phyloP scores from a whole-genome alignment of 2,888 invertebrate genomes.

The Cataglyphis albicans region DNA sequence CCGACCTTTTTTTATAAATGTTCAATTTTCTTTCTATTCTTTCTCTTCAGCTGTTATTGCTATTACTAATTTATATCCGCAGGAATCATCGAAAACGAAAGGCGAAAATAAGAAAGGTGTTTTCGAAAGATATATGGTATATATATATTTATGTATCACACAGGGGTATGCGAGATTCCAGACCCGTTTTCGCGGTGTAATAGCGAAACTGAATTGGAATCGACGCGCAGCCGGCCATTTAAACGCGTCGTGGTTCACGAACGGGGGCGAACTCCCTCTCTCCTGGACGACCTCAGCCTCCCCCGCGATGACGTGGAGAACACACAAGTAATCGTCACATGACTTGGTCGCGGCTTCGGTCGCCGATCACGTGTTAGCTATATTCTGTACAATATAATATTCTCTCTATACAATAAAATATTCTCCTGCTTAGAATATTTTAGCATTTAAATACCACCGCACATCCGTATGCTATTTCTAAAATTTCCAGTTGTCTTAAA shows the following conservation, averaged over 20 bases:
- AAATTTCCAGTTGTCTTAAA: neutral
- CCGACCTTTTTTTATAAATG: too few species aligned
- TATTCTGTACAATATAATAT: neutral
- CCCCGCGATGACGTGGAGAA: conserved; percentile 63
- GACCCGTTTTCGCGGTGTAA: conserved; percentile 66
- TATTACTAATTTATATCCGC: neutral
- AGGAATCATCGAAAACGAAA: neutral
- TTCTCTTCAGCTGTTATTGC: neutral
- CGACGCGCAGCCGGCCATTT: conserved; percentile 76
- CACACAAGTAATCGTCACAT: conserved; percentile 39
- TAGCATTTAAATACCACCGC: conserved; percentile 4
- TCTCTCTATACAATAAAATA: neutral
- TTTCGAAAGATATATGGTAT: neutral
- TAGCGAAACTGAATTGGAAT: conserved; percentile 76
- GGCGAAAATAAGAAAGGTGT: neutral
- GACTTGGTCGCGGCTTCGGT: conserved; percentile 6
- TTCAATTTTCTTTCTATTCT: neutral
- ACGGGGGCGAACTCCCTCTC: conserved; percentile 67
- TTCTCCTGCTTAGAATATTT: conserved; percentile 20
- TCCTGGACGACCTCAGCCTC: conserved; percentile 60
- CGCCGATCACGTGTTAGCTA: conserved; percentile 32
- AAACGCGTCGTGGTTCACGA: conserved; percentile 76
- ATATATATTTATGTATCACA: neutral
- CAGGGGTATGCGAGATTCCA: conserved; percentile 22
- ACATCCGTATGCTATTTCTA: neutral